Base-by-base conservation (phyloP, 2,113 vertebrate species). In the Petromus typicus region DNA sequence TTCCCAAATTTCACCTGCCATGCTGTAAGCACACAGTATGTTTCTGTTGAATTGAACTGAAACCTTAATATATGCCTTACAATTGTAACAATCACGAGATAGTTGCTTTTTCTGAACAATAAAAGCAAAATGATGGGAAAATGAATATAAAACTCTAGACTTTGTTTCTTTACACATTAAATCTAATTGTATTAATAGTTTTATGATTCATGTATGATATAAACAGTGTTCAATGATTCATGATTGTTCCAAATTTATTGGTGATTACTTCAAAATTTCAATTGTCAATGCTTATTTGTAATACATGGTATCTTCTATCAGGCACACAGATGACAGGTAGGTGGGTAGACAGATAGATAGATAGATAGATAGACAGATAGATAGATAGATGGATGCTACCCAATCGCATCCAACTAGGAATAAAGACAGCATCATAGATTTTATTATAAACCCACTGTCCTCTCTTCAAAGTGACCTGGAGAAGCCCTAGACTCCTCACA, bases 61-160 rank as follows among this genome's bases (percentile, higher is more conserved):
- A 59, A 79, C 48, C 18, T 89, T 79, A 89, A 66, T 63, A 43
- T 14, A 27, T 54, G 14, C 16, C 73, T 63, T 78, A 86, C 89
- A 93, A 89, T n/a, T 75, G 11, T 89, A 89, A n/a, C 23, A 69
- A 86, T 71, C n/a, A 93, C 34, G 12, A 87, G 76, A 88, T 57
- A 63, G 5, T 71, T 96, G 78, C 9, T 0, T 64, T 5, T 20
- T 27, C 40, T 64, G 48, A 89, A 89, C 22, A 85, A 64, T 16
- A 67, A 88, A 66, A 87, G 18, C 7, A 43, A 95, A 90, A 66
- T 81, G 48, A 80, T 22, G 18, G 66, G 78, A 85, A 71, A 85
- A 34, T 88, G 27, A 95, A 56, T 51, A 83, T 54, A 69, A 94
- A 92, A 69, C 10, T 83, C 7, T 71, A 13, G 13, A 10, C 27